Base-by-base conservation (phyloP, 2,888 invertebrate species). In the Meta bourneti region DNA sequence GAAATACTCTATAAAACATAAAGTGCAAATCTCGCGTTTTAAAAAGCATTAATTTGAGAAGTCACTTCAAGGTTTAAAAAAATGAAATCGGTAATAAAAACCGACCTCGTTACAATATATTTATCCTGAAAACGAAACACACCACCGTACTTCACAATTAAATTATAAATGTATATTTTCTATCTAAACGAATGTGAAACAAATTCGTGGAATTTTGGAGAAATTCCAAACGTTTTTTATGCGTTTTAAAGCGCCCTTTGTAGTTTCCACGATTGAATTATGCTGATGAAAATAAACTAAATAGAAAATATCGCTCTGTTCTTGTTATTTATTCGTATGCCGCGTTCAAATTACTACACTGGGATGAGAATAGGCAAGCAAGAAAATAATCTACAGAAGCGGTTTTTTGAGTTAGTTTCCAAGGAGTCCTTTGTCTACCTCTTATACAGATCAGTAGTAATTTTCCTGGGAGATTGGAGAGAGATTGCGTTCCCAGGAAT, bases 401-500 rank as follows among this genome's bases (percentile, higher is more conserved):
- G n/a, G 78, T 86, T 86, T 86, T 74, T 52, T 77, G 61, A 69
- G 51, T 70, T 77, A 70, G 20, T 86, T n/a, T 77, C n/a, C 13
- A 7, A 16, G 78, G 49, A 51, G 13, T 75, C 61, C 16, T 70
- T 70, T 52, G 16, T 71, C 34, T 48, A 75, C 52, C 20, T 82
- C 69, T 49, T 49, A 54, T 61, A 19, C 77, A 74, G 80, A 89
- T 89, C 80, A n/a, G 75, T 70, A 34, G 89, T 89, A 89, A 89
- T 89, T 89, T 89, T 89, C 89, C 52, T 71, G 20, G 48, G 52
- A 72, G 72, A 80, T 87, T 80, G 71, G 48, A 87, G 71, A 72
- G 69, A 89, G 69, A 82, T 82, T 82, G 82, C 52, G 82, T 82
- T 77, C 54, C 52, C 34, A 9, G n/a, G 78, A 82, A 83, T 83